Conservation (phyloP, 2,797 vertebrate genomes). For the Apogon hyalosoma region DNA sequence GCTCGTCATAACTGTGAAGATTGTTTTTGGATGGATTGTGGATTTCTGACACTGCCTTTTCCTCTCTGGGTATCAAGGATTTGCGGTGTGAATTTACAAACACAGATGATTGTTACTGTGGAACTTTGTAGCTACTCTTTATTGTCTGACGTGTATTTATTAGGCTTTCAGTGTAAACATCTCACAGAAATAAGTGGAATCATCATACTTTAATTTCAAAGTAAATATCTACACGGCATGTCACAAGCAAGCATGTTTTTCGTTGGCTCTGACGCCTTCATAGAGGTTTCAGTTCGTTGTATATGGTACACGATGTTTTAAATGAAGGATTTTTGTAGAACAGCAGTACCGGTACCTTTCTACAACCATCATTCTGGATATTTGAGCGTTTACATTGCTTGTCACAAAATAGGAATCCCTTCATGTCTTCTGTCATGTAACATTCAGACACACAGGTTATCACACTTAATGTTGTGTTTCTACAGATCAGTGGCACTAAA, state of each 20-base stretch:
- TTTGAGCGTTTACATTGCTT: not conserved
- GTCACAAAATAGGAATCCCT: slow-evolving; percentile 27
- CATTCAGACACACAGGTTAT: slow-evolving; percentile 18
- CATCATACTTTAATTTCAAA: slow-evolving; percentile 46
- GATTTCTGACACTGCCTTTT: slow-evolving; percentile 30
- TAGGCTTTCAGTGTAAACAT: slow-evolving; percentile 42
- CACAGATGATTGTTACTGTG: slow-evolving; percentile 55
- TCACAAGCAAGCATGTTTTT: slow-evolving; percentile 50
- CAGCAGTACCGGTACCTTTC: slow-evolving; percentile 13
- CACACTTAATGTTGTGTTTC: slow-evolving; percentile 37
- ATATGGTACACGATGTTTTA: slow-evolving; percentile 25
- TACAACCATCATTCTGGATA: slow-evolving; percentile 15
- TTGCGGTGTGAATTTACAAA: slow-evolving; percentile 21
- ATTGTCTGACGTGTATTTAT: slow-evolving; percentile 37
- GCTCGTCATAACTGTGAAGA: slow-evolving; percentile 24
- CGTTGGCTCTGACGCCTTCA: slow-evolving; percentile 18
- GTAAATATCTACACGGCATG: slow-evolving; percentile 47
- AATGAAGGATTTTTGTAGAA: slow-evolving; percentile 12
- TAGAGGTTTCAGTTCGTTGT: slow-evolving; percentile 14
- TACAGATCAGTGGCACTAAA: slow-evolving; percentile 35
- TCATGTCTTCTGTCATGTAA: slow-evolving; percentile 40
- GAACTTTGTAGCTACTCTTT: slow-evolving; percentile 43
- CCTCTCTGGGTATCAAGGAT: slow-evolving; percentile 29
- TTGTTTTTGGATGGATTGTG: not conserved
- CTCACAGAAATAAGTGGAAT: slow-evolving; percentile 50